Conservation (phyloP, 2,113 vertebrate genomes). For the Heliornis fulica region DNA sequence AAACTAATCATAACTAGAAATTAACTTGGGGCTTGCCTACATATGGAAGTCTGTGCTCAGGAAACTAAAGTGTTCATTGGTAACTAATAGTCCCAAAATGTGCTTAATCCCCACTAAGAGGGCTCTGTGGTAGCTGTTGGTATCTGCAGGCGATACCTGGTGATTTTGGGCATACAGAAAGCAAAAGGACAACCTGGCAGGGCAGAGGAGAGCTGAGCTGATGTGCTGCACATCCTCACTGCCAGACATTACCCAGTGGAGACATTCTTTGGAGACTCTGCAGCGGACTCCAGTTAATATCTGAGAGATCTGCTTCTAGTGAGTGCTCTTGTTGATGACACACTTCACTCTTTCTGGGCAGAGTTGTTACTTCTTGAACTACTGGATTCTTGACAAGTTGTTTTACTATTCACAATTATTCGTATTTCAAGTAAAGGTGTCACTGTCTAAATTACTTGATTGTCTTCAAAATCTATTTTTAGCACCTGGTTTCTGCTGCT, state of each 20-base stretch:
- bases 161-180: neutral
- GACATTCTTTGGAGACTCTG: neutral
- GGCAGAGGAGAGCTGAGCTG: neutral
- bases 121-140: neutral
- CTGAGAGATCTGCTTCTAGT: neutral
- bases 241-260: neutral
- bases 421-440: neutral
- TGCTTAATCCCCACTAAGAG: neutral
- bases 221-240: neutral
- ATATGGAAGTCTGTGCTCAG: neutral
- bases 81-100: neutral
- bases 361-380: neutral
- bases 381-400: neutral
- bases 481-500: neutral
- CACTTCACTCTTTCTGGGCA: neutral
- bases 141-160: neutral
- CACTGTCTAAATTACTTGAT: neutral
- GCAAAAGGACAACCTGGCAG: neutral
- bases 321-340: neutral
- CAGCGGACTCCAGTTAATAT: neutral
- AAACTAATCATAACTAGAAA: slow-evolving; percentile 67
- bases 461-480: slow-evolving; percentile 26
- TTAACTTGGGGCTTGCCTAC: slow-evolving; percentile 23
- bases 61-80: neutral
- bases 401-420: slow-evolving; percentile 18